These are phyloP conservation scores for Garra rufa DNA, from an alignment of 2,113 vertebrate genomes.

Conservation along the genomic window DNA sequence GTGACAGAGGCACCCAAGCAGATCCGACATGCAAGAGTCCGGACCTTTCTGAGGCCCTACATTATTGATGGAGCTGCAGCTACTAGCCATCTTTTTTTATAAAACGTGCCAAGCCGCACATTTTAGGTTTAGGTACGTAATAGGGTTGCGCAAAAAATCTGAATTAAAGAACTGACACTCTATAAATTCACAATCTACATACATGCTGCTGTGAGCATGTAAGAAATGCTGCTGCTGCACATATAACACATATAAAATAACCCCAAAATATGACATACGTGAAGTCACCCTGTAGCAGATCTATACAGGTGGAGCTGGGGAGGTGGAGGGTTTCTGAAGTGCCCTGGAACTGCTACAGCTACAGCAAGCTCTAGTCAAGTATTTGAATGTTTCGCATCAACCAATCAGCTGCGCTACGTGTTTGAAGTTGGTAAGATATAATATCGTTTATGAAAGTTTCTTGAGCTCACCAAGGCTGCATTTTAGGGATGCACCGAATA, in stretches of 20 bases:
- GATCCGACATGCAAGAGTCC: constrained; percentile 62
- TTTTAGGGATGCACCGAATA: no score
- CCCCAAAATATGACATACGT: no score
- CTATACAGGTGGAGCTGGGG: no score
- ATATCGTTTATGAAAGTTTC: not conserved
- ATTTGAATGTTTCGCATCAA: no score
- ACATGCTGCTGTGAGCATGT: no score
- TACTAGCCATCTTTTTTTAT: constrained; percentile 66
- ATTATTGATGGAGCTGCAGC: constrained; percentile 76
- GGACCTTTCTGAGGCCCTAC: constrained; percentile 69
- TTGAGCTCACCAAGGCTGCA: not conserved
- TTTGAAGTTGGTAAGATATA: not conserved
- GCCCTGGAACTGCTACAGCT: no score
- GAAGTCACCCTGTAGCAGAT: no score
- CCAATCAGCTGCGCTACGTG: no score
- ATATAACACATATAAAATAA: no score
- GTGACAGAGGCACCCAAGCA: constrained; percentile 68
- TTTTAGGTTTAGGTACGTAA: not conserved
- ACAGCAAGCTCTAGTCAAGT: no score
- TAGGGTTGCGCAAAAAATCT: not conserved
- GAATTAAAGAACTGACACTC: not conserved
- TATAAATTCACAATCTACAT: not conserved
- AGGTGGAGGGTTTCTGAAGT: no score
- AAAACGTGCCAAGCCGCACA: constrained; percentile 50
- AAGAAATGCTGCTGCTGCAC: no score